phyloP scores from a whole-genome alignment of 1,140 invertebrate species.

The Tetramorium parvispinum region DNA sequence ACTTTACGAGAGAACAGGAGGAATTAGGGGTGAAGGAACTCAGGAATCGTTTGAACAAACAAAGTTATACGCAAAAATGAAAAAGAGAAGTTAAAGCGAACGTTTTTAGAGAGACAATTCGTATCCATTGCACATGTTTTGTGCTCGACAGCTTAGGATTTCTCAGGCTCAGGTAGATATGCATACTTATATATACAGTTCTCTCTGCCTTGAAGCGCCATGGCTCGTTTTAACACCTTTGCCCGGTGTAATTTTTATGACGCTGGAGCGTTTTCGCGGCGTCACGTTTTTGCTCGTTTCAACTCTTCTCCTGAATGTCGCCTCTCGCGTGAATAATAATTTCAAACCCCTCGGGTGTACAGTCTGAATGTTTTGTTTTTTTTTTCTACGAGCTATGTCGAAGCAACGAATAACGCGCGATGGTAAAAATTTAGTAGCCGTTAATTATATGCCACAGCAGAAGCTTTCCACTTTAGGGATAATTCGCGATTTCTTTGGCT shows the following conservation, averaged over 20 bases:
- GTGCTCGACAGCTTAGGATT: not conserved
- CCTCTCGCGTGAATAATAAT: slow-evolving; percentile 42
- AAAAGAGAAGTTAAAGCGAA: not conserved
- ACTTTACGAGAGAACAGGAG: not conserved
- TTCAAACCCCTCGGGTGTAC: not conserved
- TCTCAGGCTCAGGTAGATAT: not conserved
- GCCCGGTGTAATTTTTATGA: slow-evolving; percentile 39
- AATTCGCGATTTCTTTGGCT: slow-evolving; percentile 31
- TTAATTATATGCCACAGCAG: slow-evolving; percentile 6
- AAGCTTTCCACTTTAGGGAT: slow-evolving; percentile 31
- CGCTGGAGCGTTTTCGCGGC: slow-evolving; percentile 9
- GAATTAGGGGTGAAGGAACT: slow-evolving; percentile 2
- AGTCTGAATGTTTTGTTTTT: slow-evolving; percentile 1
- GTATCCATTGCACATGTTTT: not conserved
- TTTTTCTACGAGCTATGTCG: not conserved
- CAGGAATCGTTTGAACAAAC: not conserved
- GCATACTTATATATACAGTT: not conserved
- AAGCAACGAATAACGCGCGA: not conserved
- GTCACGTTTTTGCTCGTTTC: slow-evolving; percentile 31
- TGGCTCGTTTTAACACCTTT: slow-evolving; percentile 48
- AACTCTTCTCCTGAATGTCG: slow-evolving; percentile 11
- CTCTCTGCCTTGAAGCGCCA: not conserved
- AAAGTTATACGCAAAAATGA: not conserved
- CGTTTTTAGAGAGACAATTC: slow-evolving; percentile 33
- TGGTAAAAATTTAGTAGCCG: slow-evolving; percentile 18